These are phyloP conservation scores for Stegodyphus mimosarum DNA, from an alignment of 1,140 invertebrate genomes.

Conservation along the genomic window DNA sequence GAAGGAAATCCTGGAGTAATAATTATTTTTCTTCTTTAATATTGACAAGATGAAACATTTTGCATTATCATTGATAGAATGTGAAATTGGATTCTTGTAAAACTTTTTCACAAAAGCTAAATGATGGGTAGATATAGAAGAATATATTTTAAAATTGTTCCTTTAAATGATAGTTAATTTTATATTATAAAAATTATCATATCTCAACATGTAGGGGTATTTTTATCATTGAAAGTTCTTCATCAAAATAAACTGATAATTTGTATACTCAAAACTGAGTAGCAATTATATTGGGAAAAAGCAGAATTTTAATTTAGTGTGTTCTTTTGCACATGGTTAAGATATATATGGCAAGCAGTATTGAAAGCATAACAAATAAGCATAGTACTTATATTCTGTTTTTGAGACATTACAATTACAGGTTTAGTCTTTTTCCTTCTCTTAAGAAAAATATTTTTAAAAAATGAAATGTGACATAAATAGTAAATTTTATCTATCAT, in stretches of 20 bases:
- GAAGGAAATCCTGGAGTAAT: conserved; percentile 23
- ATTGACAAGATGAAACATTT: background rate
- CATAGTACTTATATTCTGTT: background rate
- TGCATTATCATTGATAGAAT: background rate
- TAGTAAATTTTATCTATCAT: background rate
- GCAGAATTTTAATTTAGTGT: background rate
- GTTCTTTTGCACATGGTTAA: background rate
- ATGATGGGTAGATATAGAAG: too few relatives aligned
- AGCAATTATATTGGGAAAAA: too few relatives aligned
- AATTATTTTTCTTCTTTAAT: background rate
- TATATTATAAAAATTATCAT: background rate
- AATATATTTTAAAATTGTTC: background rate
- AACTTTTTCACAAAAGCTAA: background rate
- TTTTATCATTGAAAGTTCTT: too few relatives aligned
- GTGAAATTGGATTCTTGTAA: background rate
- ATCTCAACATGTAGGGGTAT: too few relatives aligned
- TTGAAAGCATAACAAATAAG: background rate
- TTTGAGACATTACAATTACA: background rate
- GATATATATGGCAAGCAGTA: too few relatives aligned
- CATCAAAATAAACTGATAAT: too few relatives aligned
- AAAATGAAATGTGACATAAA: conserved; percentile 22
- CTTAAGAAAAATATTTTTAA: background rate
- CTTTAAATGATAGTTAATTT: too few relatives aligned
- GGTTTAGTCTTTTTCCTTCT: too few relatives aligned
- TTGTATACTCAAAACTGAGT: too few relatives aligned